Evolutionary conservation across 2,888 invertebrate species (phyloP), one percentile per base, ranked within the genome.

Genomic region (Cryptocephalus primarius): DNA sequence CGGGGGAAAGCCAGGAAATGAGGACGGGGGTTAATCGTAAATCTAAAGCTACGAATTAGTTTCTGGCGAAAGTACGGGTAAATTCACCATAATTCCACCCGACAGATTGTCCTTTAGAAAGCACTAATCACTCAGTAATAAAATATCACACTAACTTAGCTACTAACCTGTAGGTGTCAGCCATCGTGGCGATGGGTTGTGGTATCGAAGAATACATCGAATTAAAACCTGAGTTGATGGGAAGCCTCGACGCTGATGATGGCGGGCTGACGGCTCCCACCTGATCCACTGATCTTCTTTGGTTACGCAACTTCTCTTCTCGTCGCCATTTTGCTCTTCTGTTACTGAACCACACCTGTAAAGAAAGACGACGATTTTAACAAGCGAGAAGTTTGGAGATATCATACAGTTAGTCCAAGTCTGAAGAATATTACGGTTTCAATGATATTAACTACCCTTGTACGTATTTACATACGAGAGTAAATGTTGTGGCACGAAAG

Each of bases 291-390:
- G 77, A 76, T 47, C 89, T 76, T 55, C 89, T 75, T 72, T 96
- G 96, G 67, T 90, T 95, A 45, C 97, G 82, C 49, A 99, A 78
- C 72, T 99, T 99, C 71, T 99, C 99, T 69, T 99, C 99, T 12
- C 99, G 80, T 44, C 99, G 83, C 95, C 96, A 97, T 76, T 99
- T 99, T 58, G 99, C 99, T 43, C 99, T 80, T 46, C 99, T 85
- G 74, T 99, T 99, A 54, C 95, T 96, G 74, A 99, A 99, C 99
- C 99, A 99, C 43, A 99, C 99, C 95, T 97, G 78, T 32, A 51
- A 50, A 59, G 71, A 59, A 46, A 55, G 53, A 56, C 22, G 22
- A 6, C 22, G 22, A 22, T 22, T 22, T 22, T 22, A 50, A 50
- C 33, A 22, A 22, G 43, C 41, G 62, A 40, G 31, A 43, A 40